phyloP scores from a whole-genome alignment of 1,140 invertebrate genomes.

The Hyphantria cunea region DNA sequence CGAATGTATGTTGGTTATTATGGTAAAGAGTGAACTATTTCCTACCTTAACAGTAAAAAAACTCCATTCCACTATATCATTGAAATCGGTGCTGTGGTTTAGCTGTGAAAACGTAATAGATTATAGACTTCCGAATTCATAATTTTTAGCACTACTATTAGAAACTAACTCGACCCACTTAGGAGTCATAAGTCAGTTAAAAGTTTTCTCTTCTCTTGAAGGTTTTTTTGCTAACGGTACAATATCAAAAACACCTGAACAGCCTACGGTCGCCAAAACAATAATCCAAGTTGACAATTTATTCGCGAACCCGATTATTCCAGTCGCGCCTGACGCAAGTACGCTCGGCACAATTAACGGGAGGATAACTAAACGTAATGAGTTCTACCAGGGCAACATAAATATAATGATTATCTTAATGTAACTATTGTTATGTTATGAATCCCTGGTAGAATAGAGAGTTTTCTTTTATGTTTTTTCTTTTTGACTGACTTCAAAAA shows the following conservation, averaged over 20 bases:
- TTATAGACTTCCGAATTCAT: too few species aligned
- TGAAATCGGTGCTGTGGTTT: too few species aligned
- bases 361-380: constrained; percentile 44
- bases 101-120: too few species aligned
- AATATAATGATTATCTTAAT: constrained; percentile 30
- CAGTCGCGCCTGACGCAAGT: constrained; percentile 27
- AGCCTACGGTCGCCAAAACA: constrained; percentile 48
- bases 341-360: constrained; percentile 40
- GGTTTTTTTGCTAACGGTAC: constrained; percentile 41
- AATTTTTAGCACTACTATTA: too few species aligned
- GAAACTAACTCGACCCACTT: too few species aligned
- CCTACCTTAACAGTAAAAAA: too few species aligned
- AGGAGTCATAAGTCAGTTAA: too few species aligned
- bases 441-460: constrained; percentile 7
- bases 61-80: too few species aligned
- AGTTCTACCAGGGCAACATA: constrained; percentile 39
- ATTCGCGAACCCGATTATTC: constrained; percentile 46
- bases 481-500: too few species aligned
- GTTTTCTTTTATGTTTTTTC: not conserved
- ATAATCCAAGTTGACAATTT: constrained; percentile 60
- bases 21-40: too few species aligned
- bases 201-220: too few species aligned
- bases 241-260: constrained; percentile 53
- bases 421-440: constrained; percentile 7
- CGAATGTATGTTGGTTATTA: too few species aligned